These are phyloP conservation scores for Euschistus heros DNA, from an alignment of 1,140 invertebrate genomes.

Conservation along the genomic window DNA sequence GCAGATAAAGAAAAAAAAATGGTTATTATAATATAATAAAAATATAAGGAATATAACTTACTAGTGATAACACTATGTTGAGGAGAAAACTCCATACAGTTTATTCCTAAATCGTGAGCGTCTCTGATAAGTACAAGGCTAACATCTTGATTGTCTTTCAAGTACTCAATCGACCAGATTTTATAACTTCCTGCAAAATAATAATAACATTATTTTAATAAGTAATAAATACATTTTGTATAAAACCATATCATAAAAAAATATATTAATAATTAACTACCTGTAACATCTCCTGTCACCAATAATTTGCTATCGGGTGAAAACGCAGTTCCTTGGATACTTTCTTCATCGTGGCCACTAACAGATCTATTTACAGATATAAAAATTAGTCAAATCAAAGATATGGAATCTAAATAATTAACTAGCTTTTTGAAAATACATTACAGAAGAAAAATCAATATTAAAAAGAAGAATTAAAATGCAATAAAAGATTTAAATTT, in stretches of 20 bases:
- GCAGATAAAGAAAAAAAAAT: no score
- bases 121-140: constrained; percentile 38
- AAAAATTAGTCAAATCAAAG: background rate
- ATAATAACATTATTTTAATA: background rate
- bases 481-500: no score
- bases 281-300: constrained; percentile 28
- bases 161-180: constrained; percentile 24
- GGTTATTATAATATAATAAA: no score
- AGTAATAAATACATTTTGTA: no score
- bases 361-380: constrained; percentile 14
- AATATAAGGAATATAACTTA: constrained; percentile 4
- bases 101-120: constrained; percentile 64
- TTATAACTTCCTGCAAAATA: constrained; percentile 23
- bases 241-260: no score
- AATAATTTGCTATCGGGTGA: constrained; percentile 28
- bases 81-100: constrained; percentile 47
- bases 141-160: constrained; percentile 20
- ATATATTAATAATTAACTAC: constrained; percentile 4
- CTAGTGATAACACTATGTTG: constrained; percentile 11
- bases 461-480: no score
- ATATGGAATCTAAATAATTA: background rate
- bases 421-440: background rate
- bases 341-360: constrained; percentile 29
- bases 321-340: constrained; percentile 27
- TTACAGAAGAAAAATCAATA: background rate